Base-by-base conservation (phyloP, 2,888 invertebrate species). In the Orthonevra nobilis region DNA sequence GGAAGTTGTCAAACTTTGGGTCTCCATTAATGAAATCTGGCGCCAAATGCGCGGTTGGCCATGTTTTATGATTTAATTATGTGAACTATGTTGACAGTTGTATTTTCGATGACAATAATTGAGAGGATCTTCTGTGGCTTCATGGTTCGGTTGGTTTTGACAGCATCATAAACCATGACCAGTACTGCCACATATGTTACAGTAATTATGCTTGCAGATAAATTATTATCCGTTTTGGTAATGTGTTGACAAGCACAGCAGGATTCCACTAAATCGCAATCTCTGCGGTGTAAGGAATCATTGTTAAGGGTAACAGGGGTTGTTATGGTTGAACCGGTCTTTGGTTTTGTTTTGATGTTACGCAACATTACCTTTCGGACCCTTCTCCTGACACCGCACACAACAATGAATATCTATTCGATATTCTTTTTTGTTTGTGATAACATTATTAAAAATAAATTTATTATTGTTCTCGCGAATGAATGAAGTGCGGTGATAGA, bases 181-280 rank as follows among this genome's bases (percentile, higher is more conserved):
- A 48, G 60, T 68, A 56, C 73, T 79, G 79, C 73, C 79, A 73
- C 79, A 79, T 79, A 79, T 79, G 79, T 79, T 73, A 79, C 79
- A 79, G 79, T 79, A 79, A 79, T 79, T 79, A 79, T 56, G 61
- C 32, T 79, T 36, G 34, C 61, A 79, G 73, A 79, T 79, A 79
- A 79, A 73, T 79, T 79, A 79, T 79, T 68, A 56, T 73, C 73
- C 64, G 34, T 40, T 66, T 54, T 73, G 58, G 61, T 56, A 61
- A 73, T 48, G 79, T 68, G 79, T 12, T 73, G 79, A 79, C 66
- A 79, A 56, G 2, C 66, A 68, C 66, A 79, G 79, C 66, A 61
- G 79, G 79, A 68, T 42, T 12, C 60, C 10, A 52, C 44, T 56
- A 50, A 75, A 70, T 70, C 46, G 48, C 54, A 61, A 20, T 74